These are phyloP conservation scores for Trematomus loennbergii DNA, from an alignment of 2,113 vertebrate species.

Conservation along the genomic window DNA sequence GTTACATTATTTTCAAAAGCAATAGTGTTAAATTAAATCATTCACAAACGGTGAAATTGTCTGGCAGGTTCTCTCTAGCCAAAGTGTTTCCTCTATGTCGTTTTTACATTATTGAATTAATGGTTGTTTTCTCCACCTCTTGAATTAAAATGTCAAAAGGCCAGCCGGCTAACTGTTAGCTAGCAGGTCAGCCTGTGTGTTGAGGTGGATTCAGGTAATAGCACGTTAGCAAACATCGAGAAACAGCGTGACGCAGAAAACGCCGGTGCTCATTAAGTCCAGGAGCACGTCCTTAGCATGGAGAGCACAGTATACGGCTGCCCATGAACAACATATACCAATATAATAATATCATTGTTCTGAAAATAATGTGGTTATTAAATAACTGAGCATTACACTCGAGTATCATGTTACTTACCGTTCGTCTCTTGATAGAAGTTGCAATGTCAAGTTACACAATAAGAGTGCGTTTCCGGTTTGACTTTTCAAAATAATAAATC, in stretches of 20 bases:
- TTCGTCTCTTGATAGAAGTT: neutral
- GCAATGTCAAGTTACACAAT: neutral
- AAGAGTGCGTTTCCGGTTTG: neutral
- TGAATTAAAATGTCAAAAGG: neutral
- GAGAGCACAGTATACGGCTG: neutral
- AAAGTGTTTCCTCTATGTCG: no score
- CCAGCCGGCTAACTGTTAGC: neutral
- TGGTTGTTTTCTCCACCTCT: neutral
- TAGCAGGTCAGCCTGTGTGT: slow-evolving; percentile 3
- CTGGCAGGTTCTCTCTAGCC: neutral
- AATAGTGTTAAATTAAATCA: neutral
- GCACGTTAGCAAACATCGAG: neutral
- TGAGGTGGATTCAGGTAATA: neutral
- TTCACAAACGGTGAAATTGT: neutral
- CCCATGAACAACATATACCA: accelerated
- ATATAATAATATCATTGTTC: accelerated
- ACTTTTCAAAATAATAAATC: slow-evolving; percentile 47
- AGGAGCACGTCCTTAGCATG: neutral
- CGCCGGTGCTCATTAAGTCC: neutral
- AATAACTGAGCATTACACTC: accelerated
- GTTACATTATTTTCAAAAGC: neutral
- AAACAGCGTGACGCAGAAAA: slow-evolving; percentile 43
- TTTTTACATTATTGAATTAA: neutral
- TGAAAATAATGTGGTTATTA: accelerated
- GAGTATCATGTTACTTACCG: accelerated